Evolutionary conservation across 2,113 vertebrate genomes (phyloP).

Genomic region (Xiphophorus couchianus): DNA sequence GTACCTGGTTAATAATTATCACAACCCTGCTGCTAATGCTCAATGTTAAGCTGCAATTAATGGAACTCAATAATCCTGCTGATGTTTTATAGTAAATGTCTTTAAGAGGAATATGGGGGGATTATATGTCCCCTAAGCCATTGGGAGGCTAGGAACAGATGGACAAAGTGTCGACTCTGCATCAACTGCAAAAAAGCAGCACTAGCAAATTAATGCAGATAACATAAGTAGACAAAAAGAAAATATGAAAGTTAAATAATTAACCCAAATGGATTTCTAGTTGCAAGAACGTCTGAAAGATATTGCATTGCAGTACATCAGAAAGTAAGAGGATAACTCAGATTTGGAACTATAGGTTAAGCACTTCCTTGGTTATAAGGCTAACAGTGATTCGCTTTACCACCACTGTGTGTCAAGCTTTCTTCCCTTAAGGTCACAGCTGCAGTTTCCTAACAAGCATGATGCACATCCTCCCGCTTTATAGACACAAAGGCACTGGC

Average conservation of each 20-base stretch:
- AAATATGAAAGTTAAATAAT: neutral
- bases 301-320: neutral
- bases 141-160: constrained; percentile 32
- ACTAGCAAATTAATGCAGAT: constrained; percentile 20
- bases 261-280: neutral
- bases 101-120: constrained; percentile 23
- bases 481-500: constrained; percentile 3
- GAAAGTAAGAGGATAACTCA: neutral
- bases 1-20: constrained; percentile 1
- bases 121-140: constrained; percentile 21
- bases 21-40: constrained; percentile 10
- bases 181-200: constrained; percentile 16
- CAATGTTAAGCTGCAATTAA: constrained; percentile 31
- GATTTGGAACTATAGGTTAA: neutral
- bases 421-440: constrained; percentile 62
- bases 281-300: neutral
- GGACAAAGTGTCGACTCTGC: constrained; percentile 43
- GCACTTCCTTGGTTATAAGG: constrained; percentile 19
- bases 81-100: constrained; percentile 33
- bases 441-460: constrained; percentile 51
- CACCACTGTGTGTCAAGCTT: constrained; percentile 42
- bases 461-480: constrained; percentile 23
- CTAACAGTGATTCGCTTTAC: constrained; percentile 26
- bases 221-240: neutral
- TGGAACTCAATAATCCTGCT: constrained; percentile 34